A percentile compares a stretch with the other conserved stretches of the same genome.
Evolutionary conservation across 2,888 invertebrate species (phyloP).

Genomic region (Sarcophaga caerulescens): DNA sequence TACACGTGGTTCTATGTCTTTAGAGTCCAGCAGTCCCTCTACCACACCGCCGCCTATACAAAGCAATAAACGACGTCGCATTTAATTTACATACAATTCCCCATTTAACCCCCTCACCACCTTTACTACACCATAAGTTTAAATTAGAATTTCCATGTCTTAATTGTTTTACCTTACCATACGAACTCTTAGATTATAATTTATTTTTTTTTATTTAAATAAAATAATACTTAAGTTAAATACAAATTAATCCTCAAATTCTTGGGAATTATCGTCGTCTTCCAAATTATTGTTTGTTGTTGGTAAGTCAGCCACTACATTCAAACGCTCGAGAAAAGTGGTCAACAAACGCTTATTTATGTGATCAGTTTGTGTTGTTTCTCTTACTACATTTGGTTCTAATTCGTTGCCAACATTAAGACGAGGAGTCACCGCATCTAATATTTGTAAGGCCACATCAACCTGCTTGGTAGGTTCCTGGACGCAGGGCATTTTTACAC

Average conservation of each 20-base stretch:
- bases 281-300: neutral
- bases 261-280: constrained; percentile 70
- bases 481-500: constrained; percentile 72
- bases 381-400: constrained; percentile 70
- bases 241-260: constrained; percentile 73
- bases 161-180: constrained; percentile 19
- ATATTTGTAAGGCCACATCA: constrained; percentile 62
- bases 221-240: constrained; percentile 40
- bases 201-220: constrained; percentile 52
- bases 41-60: constrained; percentile 79
- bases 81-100: constrained; percentile 71
- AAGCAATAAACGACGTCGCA: constrained; percentile 79
- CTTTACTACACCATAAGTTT: neutral
- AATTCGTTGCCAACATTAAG: constrained; percentile 52
- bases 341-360: constrained; percentile 76
- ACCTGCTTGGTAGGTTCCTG: constrained; percentile 72
- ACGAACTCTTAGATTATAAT: constrained; percentile 18
- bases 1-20: constrained; percentile 80
- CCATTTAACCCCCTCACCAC: neutral
- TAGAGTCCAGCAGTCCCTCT: constrained; percentile 81
- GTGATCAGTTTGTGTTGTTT: constrained; percentile 78
- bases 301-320: constrained; percentile 60
- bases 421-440: constrained; percentile 48
- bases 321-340: constrained; percentile 76
- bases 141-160: constrained; percentile 6